phyloP scores from a whole-genome alignment of 2,113 vertebrate species.

The Crotalus helleri region DNA sequence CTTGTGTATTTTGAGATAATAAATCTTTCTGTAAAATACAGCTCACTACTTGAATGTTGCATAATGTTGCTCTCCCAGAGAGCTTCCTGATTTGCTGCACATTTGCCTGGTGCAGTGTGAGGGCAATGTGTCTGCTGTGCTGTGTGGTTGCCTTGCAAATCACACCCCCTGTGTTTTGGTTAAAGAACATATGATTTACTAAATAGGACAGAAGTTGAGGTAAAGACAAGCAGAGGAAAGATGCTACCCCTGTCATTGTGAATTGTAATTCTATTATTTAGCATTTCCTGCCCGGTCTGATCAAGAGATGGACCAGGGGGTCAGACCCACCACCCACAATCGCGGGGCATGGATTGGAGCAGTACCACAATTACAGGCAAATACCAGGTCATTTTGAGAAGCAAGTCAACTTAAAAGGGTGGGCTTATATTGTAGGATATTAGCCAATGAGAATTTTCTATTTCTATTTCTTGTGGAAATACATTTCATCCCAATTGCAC shows the following conservation, averaged over 20 bases:
- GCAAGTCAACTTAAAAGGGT: conserved; percentile 7
- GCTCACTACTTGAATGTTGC: not conserved
- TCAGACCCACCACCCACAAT: conserved; percentile 62
- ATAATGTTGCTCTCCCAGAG: not conserved
- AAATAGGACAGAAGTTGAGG: conserved; percentile 33
- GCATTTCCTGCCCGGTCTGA: conserved; percentile 41
- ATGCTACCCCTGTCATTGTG: conserved; percentile 53
- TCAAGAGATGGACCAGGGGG: conserved; percentile 51
- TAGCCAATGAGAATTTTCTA: conserved; percentile 13
- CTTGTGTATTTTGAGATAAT: not conserved
- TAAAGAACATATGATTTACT: conserved; percentile 49
- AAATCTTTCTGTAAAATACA: not conserved
- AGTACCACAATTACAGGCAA: conserved; percentile 46
- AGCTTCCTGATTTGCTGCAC: not conserved
- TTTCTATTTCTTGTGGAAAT: not conserved
- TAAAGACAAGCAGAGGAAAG: conserved; percentile 40
- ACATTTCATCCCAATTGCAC: not conserved
- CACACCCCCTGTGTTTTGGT: conserved; percentile 22
- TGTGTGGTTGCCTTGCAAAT: conserved; percentile 11
- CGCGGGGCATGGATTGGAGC: conserved; percentile 51
- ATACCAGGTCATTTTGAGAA: conserved; percentile 28
- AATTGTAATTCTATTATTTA: conserved; percentile 60
- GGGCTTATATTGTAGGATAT: accelerated
- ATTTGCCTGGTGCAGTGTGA: not conserved
- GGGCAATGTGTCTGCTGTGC: not conserved